Evolutionary conservation across 2,797 vertebrate species (phyloP).

Genomic region (Hemitrygon akajei): DNA sequence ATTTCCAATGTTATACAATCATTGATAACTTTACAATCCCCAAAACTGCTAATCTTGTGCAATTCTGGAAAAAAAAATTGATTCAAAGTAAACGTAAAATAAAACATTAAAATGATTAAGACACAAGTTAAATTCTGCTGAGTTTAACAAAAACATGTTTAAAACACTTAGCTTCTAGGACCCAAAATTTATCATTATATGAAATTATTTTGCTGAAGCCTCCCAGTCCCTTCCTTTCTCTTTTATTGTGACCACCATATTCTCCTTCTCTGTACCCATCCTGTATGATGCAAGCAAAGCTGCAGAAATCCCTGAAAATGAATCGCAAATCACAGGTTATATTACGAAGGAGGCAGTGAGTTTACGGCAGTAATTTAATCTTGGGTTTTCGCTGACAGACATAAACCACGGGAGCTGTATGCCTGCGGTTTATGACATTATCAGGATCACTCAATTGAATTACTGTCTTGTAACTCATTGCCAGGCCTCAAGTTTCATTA

Average conservation of each 20-base stretch:
- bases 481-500: not conserved
- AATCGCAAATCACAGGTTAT: too few species aligned
- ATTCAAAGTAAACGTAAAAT: too few species aligned
- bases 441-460: conserved; percentile 3
- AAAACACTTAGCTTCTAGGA: too few species aligned
- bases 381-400: conserved; percentile 12
- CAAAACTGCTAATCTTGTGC: too few species aligned
- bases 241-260: not conserved
- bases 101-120: too few species aligned
- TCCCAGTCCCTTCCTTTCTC: too few species aligned
- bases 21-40: too few species aligned
- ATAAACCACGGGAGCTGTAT: not conserved
- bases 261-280: not conserved
- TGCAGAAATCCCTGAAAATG: not conserved
- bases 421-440: conserved; percentile 25
- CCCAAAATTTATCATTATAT: not conserved
- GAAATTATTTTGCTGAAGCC: not conserved
- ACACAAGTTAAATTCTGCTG: too few species aligned
- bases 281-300: not conserved
- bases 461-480: conserved; percentile 16
- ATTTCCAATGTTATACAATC: too few species aligned
- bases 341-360: not conserved
- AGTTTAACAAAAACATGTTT: too few species aligned
- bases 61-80: too few species aligned
- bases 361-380: not conserved